Evolutionary conservation across 2,797 vertebrate genomes (phyloP).

Genomic region (Siniperca undulata): DNA sequence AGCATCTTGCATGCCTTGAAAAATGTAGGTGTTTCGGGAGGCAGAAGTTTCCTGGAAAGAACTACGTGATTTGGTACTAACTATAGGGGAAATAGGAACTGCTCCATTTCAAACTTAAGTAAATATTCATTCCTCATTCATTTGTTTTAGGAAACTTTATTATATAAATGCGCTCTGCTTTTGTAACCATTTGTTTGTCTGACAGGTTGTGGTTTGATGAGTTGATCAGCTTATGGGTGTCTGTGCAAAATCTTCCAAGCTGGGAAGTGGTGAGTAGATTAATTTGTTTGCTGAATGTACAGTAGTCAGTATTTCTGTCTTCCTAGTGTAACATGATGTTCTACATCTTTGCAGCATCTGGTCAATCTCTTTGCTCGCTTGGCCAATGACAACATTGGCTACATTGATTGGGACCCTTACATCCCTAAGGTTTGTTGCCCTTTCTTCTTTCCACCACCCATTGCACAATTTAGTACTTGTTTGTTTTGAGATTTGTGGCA

Average conservation of each 20-base stretch:
- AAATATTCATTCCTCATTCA: background rate
- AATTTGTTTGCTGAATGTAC: background rate
- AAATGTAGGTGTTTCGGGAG: background rate
- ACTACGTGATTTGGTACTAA: background rate
- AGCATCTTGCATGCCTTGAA: background rate
- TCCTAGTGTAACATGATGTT: constrained; percentile 39
- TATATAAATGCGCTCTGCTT: background rate
- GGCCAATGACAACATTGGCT: constrained; percentile 98
- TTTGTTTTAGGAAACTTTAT: background rate
- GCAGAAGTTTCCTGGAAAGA: too few relatives aligned
- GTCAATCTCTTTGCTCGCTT: constrained; percentile 97
- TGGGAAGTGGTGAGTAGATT: constrained; percentile 94
- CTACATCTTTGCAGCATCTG: constrained; percentile 87
- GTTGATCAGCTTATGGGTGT: constrained; percentile 93
- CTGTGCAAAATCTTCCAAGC: constrained; percentile 97
- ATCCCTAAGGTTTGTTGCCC: constrained; percentile 92
- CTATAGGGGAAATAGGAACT: background rate
- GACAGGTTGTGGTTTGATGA: constrained; percentile 97
- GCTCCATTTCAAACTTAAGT: background rate
- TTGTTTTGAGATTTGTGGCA: constrained; percentile 54
- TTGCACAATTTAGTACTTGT: background rate
- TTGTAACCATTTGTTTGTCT: constrained; percentile 41
- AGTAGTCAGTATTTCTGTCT: background rate
- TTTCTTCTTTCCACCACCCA: background rate
- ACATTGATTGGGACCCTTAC: constrained; percentile 97